These are phyloP conservation scores for Xestia ashworthii DNA, from an alignment of 2,888 invertebrate species.

Conservation along the genomic window DNA sequence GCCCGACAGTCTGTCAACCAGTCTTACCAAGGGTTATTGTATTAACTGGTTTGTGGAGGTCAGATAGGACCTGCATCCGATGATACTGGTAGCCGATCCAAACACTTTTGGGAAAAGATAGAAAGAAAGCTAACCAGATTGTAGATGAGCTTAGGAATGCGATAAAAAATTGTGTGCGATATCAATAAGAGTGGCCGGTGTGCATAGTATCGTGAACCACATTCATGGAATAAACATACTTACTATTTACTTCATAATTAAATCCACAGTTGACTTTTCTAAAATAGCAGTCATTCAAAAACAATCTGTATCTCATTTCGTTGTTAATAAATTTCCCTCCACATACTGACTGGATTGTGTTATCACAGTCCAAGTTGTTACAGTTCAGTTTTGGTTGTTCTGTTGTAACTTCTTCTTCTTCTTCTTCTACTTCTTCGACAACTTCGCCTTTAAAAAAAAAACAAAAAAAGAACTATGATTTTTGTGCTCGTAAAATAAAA, in stretches of 20 bases:
- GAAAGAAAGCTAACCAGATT: too few relatives aligned
- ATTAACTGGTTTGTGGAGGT: too few relatives aligned
- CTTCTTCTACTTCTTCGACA: background rate
- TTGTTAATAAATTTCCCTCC: conserved; percentile 77
- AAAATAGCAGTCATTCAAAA: conserved; percentile 83
- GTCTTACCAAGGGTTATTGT: too few relatives aligned
- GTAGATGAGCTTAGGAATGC: too few relatives aligned
- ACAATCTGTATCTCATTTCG: conserved; percentile 76
- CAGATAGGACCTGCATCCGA: too few relatives aligned
- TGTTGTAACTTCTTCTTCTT: background rate
- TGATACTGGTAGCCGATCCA: too few relatives aligned
- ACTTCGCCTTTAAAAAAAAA: background rate
- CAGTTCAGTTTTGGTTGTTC: conserved; percentile 70
- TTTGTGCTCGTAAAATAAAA: background rate
- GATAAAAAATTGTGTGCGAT: too few relatives aligned
- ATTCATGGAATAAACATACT: conserved; percentile 65
- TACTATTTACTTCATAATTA: conserved; percentile 77
- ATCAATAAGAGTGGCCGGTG: too few relatives aligned
- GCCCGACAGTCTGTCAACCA: too few relatives aligned
- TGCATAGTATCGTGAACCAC: too few relatives aligned
- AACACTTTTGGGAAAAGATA: too few relatives aligned
- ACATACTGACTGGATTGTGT: conserved; percentile 74
- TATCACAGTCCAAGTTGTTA: conserved; percentile 76
- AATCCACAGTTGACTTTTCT: conserved; percentile 85
- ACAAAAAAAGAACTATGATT: background rate